Conservation (phyloP, 2,113 vertebrate species). For the Brachypodius melanocephalos region DNA sequence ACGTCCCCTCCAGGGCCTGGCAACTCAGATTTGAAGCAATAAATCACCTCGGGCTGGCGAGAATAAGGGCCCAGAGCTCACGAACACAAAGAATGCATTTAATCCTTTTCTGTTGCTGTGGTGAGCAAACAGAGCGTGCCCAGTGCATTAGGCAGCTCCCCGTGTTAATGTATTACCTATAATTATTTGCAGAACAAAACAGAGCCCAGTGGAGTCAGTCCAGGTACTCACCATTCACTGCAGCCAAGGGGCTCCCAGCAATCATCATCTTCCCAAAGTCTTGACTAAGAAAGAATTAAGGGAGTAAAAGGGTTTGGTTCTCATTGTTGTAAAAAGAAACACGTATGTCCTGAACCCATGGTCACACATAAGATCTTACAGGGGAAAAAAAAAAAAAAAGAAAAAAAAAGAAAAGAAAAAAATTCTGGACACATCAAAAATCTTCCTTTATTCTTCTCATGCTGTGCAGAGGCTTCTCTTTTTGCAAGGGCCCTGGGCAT, state of each 20-base stretch:
- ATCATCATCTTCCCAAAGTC: neutral
- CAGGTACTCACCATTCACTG: neutral
- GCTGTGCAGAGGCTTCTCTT: neutral
- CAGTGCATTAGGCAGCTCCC: neutral
- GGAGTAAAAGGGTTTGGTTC: neutral
- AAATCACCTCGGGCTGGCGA: neutral
- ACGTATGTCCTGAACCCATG: neutral
- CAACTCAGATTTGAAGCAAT: neutral
- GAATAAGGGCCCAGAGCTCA: neutral
- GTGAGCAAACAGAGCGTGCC: neutral
- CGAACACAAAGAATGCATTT: neutral
- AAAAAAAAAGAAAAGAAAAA: neutral
- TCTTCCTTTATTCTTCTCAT: neutral
- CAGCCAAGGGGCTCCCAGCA: neutral
- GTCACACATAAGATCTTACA: neutral
- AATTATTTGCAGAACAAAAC: neutral
- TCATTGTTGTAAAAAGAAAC: neutral
- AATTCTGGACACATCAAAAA: neutral
- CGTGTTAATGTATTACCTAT: neutral
- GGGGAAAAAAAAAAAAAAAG: neutral
- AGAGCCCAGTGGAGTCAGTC: neutral
- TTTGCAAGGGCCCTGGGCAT: neutral
- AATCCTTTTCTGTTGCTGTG: constrained; percentile 3
- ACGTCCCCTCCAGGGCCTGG: neutral
- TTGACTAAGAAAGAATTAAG: neutral